A percentile compares a stretch with the other conserved stretches of the same genome.
These are phyloP conservation scores for Saccostrea cuccullata DNA, from an alignment of 1,140 invertebrate species.

Conservation along the genomic window DNA sequence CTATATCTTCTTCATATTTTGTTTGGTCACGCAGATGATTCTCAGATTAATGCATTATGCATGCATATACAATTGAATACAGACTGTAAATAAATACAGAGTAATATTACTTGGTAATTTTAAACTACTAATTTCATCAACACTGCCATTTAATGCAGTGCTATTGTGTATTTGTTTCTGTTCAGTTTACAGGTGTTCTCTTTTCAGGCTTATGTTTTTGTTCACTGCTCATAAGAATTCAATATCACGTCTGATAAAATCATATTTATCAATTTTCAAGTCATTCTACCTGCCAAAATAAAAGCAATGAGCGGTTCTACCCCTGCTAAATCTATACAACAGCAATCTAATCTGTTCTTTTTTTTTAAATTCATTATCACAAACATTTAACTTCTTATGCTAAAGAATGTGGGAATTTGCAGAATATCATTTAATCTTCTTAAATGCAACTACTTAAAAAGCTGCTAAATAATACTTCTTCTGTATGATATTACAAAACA, in stretches of 20 bases:
- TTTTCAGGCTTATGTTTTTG: not conserved
- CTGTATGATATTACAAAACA: no score
- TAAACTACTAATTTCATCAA: not conserved
- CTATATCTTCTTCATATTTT: no score
- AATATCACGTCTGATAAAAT: not conserved
- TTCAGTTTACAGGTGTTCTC: not conserved
- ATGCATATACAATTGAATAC: no score
- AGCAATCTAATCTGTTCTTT: not conserved
- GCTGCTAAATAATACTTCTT: no score
- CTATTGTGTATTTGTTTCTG: not conserved
- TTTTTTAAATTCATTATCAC: constrained; percentile 1
- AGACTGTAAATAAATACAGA: no score
- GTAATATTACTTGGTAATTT: no score
- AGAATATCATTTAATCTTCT: constrained; percentile 9
- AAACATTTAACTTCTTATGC: not conserved
- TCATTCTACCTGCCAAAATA: constrained; percentile 3
- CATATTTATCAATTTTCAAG: constrained; percentile 22
- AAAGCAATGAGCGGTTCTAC: not conserved
- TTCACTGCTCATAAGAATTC: constrained; percentile 20
- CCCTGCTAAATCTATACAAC: not conserved
- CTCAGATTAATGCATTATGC: no score
- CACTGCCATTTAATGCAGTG: not conserved
- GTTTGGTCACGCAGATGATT: no score
- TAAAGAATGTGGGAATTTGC: constrained; percentile 27
- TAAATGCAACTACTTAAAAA: not conserved